phyloP scores from a whole-genome alignment of 30 jellyfish, hydroid and myxozoan species.

The Aurelia sp. region DNA sequence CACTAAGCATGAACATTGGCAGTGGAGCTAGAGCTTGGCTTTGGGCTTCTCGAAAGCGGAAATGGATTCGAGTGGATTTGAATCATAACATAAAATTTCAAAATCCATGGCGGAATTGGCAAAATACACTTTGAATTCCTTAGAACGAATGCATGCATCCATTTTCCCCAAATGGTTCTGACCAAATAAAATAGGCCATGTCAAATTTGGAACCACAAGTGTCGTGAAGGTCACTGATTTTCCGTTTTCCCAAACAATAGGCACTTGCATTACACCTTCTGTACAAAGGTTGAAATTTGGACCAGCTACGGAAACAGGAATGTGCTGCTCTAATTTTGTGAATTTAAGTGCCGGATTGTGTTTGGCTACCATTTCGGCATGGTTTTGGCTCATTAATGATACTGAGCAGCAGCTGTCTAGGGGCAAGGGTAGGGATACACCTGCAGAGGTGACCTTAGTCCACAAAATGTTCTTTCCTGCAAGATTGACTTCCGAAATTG shows the following conservation, averaged over 20 bases:
- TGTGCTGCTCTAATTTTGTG: constrained; percentile 38
- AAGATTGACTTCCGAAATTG: constrained; percentile 30
- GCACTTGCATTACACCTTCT: constrained; percentile 36
- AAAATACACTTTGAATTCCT: constrained; percentile 9
- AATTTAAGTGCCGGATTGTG: constrained; percentile 8
- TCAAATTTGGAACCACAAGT: constrained; percentile 43
- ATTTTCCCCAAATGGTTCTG: constrained; percentile 27
- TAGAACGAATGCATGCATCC: constrained; percentile 4
- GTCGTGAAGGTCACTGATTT: constrained; percentile 13
- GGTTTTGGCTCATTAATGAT: constrained; percentile 42
- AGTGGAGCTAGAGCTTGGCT: neutral
- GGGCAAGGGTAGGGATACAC: constrained; percentile 36
- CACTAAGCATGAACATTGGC: neutral
- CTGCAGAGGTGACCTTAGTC: constrained; percentile 33
- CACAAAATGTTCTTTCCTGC: constrained; percentile 13
- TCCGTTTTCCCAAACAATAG: constrained; percentile 29
- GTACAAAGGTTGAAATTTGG: neutral
- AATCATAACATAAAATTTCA: neutral
- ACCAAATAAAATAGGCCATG: constrained; percentile 34
- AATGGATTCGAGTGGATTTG: neutral
- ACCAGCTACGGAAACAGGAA: constrained; percentile 51
- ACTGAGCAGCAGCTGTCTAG: constrained; percentile 58
- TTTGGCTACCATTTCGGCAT: constrained; percentile 24
- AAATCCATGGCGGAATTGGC: neutral
- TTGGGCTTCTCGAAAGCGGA: neutral